phyloP scores from a whole-genome alignment of 2,888 invertebrate species.

The Ennomos quercinarius region DNA sequence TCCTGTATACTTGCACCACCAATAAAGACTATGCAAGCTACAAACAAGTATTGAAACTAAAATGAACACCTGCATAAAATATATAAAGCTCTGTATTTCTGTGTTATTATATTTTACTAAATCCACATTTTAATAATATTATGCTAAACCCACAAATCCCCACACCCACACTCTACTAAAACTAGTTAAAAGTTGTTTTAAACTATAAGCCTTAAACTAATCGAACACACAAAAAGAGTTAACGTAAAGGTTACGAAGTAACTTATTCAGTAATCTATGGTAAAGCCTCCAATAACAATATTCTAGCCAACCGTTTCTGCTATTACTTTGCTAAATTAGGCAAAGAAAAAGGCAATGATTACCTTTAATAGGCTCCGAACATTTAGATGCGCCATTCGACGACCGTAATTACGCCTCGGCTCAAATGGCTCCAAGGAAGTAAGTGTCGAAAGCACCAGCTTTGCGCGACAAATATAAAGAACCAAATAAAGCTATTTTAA shows the following conservation, averaged over 20 bases:
- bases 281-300: conserved; percentile 31
- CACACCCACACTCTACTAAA: too few relatives aligned
- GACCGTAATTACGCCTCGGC: conserved; percentile 37
- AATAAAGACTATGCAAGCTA: too few relatives aligned
- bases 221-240: conserved; percentile 19
- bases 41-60: too few relatives aligned
- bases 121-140: too few relatives aligned
- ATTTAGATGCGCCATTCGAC: conserved; percentile 33
- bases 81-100: too few relatives aligned
- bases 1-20: too few relatives aligned
- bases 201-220: neutral
- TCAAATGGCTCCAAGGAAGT: conserved; percentile 31
- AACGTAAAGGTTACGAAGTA: conserved; percentile 12
- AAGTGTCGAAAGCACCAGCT: conserved; percentile 30
- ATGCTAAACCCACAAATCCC: too few relatives aligned
- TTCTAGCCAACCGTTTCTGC: conserved; percentile 14
- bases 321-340: conserved; percentile 33
- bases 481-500: conserved; percentile 35
- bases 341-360: conserved; percentile 35
- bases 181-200: neutral
- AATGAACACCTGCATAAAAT: too few relatives aligned
- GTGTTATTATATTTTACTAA: too few relatives aligned
- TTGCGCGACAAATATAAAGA: conserved; percentile 34
- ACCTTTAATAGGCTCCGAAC: conserved; percentile 36
- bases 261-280: too few relatives aligned